These are phyloP conservation scores for Coremacera marginata DNA, from an alignment of 2,888 invertebrate species.

Conservation along the genomic window DNA sequence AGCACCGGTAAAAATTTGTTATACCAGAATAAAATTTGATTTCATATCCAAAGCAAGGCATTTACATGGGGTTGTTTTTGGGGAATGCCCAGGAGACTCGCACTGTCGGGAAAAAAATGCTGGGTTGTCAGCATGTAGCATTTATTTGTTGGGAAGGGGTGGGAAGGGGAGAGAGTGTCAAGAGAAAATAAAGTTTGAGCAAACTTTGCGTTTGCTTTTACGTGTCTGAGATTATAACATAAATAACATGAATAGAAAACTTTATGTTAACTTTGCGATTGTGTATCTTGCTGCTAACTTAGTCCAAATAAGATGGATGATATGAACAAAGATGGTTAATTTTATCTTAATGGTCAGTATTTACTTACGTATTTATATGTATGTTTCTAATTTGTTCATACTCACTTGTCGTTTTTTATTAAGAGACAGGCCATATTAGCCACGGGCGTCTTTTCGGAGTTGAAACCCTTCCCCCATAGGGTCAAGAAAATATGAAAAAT, in stretches of 20 bases:
- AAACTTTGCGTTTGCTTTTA: background rate
- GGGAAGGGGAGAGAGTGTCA: background rate
- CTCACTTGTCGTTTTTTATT: too few relatives aligned
- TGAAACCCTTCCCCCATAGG: too few relatives aligned
- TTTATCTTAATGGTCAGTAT: too few relatives aligned
- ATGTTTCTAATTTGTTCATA: too few relatives aligned
- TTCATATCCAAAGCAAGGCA: background rate
- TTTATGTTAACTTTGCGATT: too few relatives aligned
- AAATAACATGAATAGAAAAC: background rate
- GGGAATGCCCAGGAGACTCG: background rate
- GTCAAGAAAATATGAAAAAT: too few relatives aligned
- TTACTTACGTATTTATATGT: too few relatives aligned
- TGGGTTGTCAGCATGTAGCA: background rate
- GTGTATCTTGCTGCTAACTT: too few relatives aligned
- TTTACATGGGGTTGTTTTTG: background rate
- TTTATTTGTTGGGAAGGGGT: background rate
- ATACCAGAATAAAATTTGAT: conserved; percentile 34
- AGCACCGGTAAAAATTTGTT: conserved; percentile 12
- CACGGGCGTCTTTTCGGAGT: too few relatives aligned
- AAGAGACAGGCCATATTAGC: too few relatives aligned
- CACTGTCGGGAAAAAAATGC: background rate
- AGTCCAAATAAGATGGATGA: too few relatives aligned
- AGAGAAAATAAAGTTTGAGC: background rate
- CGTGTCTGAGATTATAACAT: background rate
- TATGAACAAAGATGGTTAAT: too few relatives aligned